A percentile compares a stretch with the other conserved stretches of the same genome.
These are phyloP conservation scores for Eugnorisma glareosa DNA, from an alignment of 2,888 invertebrate genomes.

Conservation along the genomic window DNA sequence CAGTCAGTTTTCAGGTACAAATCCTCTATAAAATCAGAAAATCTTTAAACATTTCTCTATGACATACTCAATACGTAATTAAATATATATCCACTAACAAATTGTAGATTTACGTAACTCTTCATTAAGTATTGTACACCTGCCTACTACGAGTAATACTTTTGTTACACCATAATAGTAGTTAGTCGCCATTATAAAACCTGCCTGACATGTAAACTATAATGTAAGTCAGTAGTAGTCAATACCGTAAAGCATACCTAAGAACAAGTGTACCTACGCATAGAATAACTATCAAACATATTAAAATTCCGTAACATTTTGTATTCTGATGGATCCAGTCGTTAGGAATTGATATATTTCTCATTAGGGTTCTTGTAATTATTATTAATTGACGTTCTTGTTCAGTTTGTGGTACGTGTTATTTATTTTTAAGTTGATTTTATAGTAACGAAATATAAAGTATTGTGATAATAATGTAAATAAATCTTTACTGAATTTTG, in stretches of 20 bases:
- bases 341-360: conserved; percentile 53
- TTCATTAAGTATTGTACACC: conserved; percentile 5
- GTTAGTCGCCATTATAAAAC: conserved; percentile 31
- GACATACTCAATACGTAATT: neutral
- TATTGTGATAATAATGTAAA: conserved; percentile 88
- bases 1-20: neutral
- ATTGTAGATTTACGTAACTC: conserved; percentile 3
- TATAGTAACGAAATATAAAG: conserved; percentile 72
- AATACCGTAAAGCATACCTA: conserved; percentile 39
- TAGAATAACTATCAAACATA: conserved; percentile 33
- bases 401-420: conserved; percentile 80
- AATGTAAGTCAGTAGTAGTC: conserved; percentile 17
- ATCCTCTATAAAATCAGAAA: neutral
- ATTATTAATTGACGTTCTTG: conserved; percentile 70
- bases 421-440: conserved; percentile 86
- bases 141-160: conserved; percentile 3
- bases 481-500: conserved; percentile 77
- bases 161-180: conserved; percentile 6
- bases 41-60: neutral
- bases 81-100: conserved; percentile 15
- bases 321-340: conserved; percentile 45
- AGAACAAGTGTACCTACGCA: conserved; percentile 51
- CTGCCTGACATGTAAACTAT: neutral
- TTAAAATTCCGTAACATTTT: conserved; percentile 34
- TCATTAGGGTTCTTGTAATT: conserved; percentile 59